A percentile compares a stretch with the other conserved stretches of the same genome.
Conservation (phyloP, 2,113 vertebrate genomes). For the Labeo rohita region DNA sequence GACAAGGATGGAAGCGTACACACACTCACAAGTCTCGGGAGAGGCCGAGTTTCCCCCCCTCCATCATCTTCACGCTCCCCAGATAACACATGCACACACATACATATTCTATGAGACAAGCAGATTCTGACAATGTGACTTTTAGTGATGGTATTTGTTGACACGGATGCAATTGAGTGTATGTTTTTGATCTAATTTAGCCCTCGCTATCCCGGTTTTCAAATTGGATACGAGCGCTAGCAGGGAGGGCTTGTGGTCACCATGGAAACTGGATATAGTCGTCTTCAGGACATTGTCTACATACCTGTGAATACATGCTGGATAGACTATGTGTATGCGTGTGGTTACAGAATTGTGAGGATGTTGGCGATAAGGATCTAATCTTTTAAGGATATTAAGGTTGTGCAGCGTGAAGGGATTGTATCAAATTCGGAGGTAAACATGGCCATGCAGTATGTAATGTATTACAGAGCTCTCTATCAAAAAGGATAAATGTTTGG, state of each 20-base stretch:
- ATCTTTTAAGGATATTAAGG: slow-evolving; percentile 36
- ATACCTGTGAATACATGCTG: slow-evolving; percentile 48
- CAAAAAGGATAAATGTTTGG: slow-evolving; percentile 4
- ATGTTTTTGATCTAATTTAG: slow-evolving; percentile 51
- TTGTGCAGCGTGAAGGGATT: slow-evolving; percentile 6
- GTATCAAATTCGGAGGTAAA: slow-evolving; percentile 13
- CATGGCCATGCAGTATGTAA: background rate
- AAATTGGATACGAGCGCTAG: slow-evolving; percentile 56
- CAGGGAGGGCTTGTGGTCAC: slow-evolving; percentile 62
- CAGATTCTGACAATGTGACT: slow-evolving; percentile 38
- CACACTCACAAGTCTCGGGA: slow-evolving; percentile 32
- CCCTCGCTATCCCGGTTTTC: slow-evolving; percentile 57
- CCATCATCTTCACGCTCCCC: background rate
- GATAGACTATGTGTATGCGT: slow-evolving; percentile 31
- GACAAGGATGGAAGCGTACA: slow-evolving; percentile 26
- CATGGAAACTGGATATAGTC: slow-evolving; percentile 70
- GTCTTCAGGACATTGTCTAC: slow-evolving; percentile 60
- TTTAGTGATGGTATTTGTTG: slow-evolving; percentile 4
- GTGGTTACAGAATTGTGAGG: background rate
- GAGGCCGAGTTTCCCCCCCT: background rate
- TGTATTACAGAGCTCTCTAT: slow-evolving; percentile 19
- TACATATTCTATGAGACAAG: background rate
- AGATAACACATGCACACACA: slow-evolving; percentile 16
- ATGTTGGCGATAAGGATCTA: background rate
- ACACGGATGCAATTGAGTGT: slow-evolving; percentile 39